These are phyloP conservation scores for Syngnathus scovelli DNA, from an alignment of 2,113 vertebrate species.

Conservation along the genomic window DNA sequence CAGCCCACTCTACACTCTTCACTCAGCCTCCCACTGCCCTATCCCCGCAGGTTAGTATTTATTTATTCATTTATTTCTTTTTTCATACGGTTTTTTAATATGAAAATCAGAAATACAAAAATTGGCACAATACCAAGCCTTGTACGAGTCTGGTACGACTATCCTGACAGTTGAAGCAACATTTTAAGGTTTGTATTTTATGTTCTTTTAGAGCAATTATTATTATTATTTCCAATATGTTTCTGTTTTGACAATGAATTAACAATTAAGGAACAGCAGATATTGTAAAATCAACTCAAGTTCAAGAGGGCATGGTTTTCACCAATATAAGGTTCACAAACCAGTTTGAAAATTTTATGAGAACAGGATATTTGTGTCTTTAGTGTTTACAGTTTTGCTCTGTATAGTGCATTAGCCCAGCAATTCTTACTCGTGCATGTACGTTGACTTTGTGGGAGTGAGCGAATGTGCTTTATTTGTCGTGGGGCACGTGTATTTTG, in stretches of 20 bases:
- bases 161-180: background rate
- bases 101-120: background rate
- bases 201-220: background rate
- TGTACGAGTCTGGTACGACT: background rate
- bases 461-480: constrained; percentile 33
- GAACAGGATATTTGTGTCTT: constrained; percentile 56
- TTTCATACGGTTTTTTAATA: background rate
- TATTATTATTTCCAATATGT: constrained; percentile 7
- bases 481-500: constrained; percentile 17
- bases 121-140: background rate
- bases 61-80: constrained; percentile 8
- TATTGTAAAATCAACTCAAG: constrained; percentile 51
- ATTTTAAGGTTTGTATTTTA: background rate
- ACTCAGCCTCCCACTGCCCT: constrained; percentile 62
- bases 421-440: background rate
- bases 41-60: constrained; percentile 59
- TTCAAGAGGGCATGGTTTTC: constrained; percentile 50
- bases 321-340: constrained; percentile 24
- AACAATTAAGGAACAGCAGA: background rate
- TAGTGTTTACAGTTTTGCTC: constrained; percentile 38
- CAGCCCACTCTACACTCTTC: constrained; percentile 66
- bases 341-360: constrained; percentile 51
- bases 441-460: background rate
- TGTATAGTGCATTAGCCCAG: constrained; percentile 43
- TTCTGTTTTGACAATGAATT: background rate